phyloP scores from a whole-genome alignment of 2,888 invertebrate species.

The Slavum lentiscoides region DNA sequence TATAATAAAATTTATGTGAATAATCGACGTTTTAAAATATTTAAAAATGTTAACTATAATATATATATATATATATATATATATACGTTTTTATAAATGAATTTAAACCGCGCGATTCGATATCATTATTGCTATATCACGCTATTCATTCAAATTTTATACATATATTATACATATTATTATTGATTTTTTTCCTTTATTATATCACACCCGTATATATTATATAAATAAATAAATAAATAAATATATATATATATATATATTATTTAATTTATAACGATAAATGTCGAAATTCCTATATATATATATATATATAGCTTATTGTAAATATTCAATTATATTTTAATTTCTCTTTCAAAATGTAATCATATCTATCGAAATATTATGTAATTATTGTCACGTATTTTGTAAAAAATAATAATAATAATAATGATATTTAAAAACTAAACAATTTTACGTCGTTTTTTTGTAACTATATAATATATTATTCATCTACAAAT shows the following conservation, averaged over 20 bases:
- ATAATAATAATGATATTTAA: no score
- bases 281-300: background rate
- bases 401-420: background rate
- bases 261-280: background rate
- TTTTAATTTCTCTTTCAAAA: background rate
- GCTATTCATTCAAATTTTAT: background rate
- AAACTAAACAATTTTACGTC: no score
- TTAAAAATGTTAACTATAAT: no score
- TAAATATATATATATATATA: background rate
- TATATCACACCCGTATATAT: no score
- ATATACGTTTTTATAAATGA: no score
- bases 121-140: background rate
- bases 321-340: conserved; percentile 16
- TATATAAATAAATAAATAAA: no score
- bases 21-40: background rate
- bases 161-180: no score
- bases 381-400: background rate
- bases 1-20: background rate
- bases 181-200: no score
- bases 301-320: background rate
- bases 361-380: background rate
- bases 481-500: no score
- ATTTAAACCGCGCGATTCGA: no score
- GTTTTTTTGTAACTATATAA: no score
- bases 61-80: background rate